Evolutionary conservation across 1,140 invertebrate genomes (phyloP), one percentile per base, ranked within the genome.

Genomic region (Trachymyrmex cornetzi): DNA sequence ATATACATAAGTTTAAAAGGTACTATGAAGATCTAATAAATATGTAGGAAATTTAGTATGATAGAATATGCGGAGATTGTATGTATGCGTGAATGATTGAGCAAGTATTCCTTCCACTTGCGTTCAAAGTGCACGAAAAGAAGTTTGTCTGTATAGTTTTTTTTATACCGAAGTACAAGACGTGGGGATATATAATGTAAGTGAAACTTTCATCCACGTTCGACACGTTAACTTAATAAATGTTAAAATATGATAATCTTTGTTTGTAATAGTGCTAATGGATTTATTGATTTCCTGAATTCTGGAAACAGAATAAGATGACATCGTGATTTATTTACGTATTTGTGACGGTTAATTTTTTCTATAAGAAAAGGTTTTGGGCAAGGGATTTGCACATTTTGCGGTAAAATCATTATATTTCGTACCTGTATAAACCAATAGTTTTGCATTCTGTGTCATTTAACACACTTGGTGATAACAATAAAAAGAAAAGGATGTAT

Each of bases 81-180:
- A 59, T 24, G 59, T 44, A 53, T 22, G 80, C 64, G 16, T 75
- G 87, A 87, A 64, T 85, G 86, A n/a, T 34, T n/a, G 75, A 87
- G 48, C 16, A 59, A 69, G 69, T 61, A 61, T 61, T 19, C 27
- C 16, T 16, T 14, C 14, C 0, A 64, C 24, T 44, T 57, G 9
- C 24, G 12, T 77, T 38, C 48, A 11, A 79, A 50, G 48, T 57
- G 55, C 63, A 22, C 34, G 74, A 77, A 84, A 53, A 71, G 63
- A 85, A 77, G 53, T 85, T 88, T 9, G 66, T 77, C 19, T 91
- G 85, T 91, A 91, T 82, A 90, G 89, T 81, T 91, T 91, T 90
- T 44, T 91, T 91, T 90, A 90, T 90, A 91, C 85, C 48, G 77
- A 91, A 89, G 19, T 79, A 79, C 72, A 84, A 88, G 38, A 63